These are phyloP conservation scores for Drosophila parthenogenetica DNA, from an alignment of 2,888 invertebrate genomes.

Conservation along the genomic window DNA sequence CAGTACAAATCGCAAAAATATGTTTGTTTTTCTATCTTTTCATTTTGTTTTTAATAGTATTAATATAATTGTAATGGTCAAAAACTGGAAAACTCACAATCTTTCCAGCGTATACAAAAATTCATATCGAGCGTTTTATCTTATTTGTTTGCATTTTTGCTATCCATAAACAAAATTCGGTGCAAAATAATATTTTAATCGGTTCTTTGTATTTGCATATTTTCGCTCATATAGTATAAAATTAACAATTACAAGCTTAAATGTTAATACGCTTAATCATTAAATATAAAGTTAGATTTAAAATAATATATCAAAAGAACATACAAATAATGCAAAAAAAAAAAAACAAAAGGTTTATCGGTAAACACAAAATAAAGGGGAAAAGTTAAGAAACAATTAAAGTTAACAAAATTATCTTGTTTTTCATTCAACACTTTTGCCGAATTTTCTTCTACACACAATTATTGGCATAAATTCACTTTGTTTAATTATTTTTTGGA, in stretches of 20 bases:
- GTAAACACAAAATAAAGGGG: conserved; percentile 37
- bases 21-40: conserved; percentile 32
- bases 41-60: conserved; percentile 37
- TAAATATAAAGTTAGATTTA: conserved; percentile 71
- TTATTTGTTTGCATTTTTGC: not conserved
- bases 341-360: conserved; percentile 46
- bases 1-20: conserved; percentile 81
- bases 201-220: conserved; percentile 24
- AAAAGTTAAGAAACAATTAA: conserved; percentile 25
- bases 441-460: conserved; percentile 1
- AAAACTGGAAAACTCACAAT: conserved; percentile 37
- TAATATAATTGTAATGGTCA: conserved; percentile 47
- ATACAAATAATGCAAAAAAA: conserved; percentile 36
- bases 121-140: conserved; percentile 5
- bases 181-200: conserved; percentile 16
- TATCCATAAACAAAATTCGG: conserved; percentile 40
- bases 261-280: conserved; percentile 76
- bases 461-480: conserved; percentile 40
- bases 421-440: conserved; percentile 17
- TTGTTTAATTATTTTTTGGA: conserved; percentile 21
- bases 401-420: conserved; percentile 29
- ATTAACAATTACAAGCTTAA: conserved; percentile 72
- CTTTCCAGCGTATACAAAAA: conserved; percentile 16
- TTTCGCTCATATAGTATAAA: conserved; percentile 46
- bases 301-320: conserved; percentile 46